These are phyloP conservation scores for Trachelus iudaicus DNA, from an alignment of 2,888 invertebrate genomes.

Conservation along the genomic window DNA sequence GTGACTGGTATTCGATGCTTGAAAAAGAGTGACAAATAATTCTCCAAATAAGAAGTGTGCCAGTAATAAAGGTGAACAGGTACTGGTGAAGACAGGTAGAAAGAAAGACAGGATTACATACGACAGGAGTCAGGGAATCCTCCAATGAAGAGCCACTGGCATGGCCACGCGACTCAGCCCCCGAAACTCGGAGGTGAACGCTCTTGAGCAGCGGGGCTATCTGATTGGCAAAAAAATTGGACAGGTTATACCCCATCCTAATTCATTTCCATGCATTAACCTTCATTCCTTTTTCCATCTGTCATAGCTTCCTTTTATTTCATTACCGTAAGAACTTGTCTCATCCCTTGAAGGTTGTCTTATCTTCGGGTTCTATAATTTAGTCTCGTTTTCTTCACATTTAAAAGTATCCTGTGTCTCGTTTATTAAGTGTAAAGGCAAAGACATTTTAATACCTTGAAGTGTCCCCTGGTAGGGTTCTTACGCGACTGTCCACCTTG, in stretches of 20 bases:
- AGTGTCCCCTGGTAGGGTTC: conserved; percentile 74
- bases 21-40: conserved; percentile 16
- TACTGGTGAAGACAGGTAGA: not conserved
- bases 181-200: conserved; percentile 85
- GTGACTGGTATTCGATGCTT: not conserved
- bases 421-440: not conserved
- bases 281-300: not conserved
- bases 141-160: conserved; percentile 55
- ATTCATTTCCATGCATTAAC: not conserved
- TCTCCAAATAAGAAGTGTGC: not conserved
- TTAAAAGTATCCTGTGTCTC: not conserved
- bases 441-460: not conserved
- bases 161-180: conserved; percentile 82
- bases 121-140: conserved; percentile 13
- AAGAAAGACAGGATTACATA: not conserved
- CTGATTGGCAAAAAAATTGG: conserved; percentile 88
- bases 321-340: not conserved
- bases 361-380: not conserved
- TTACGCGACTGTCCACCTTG: conserved; percentile 89
- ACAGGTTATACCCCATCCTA: conserved; percentile 58
- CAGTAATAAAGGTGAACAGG: not conserved
- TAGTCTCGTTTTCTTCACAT: not conserved
- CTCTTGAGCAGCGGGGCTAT: conserved; percentile 86
- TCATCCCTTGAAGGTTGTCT: not conserved
- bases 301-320: not conserved